Evolutionary conservation across 2,888 invertebrate species (phyloP).

Genomic region (Candidula unifasciata): DNA sequence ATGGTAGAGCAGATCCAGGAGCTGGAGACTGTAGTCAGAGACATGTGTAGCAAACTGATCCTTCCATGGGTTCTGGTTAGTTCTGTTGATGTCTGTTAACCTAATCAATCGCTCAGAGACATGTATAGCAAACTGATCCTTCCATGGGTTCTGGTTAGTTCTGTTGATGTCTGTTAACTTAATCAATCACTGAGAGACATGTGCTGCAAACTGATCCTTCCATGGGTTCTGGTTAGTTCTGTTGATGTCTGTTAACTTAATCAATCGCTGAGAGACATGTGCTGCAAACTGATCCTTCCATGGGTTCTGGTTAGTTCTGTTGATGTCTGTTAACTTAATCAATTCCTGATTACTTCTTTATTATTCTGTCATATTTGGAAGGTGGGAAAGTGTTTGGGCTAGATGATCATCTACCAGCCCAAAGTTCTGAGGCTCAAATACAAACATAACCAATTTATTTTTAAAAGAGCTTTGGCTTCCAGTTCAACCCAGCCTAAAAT

Average conservation of each 20-base stretch:
- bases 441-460: too few species aligned
- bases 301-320: neutral
- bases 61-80: slow-evolving; percentile 36
- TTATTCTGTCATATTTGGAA: too few species aligned
- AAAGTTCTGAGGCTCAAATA: too few species aligned
- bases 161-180: neutral
- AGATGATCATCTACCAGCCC: too few species aligned
- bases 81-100: neutral
- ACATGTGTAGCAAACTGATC: slow-evolving; percentile 8
- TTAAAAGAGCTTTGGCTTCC: too few species aligned
- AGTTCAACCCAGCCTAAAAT: too few species aligned
- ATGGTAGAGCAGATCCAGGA: neutral
- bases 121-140: neutral
- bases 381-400: too few species aligned
- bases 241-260: neutral
- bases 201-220: neutral
- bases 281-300: neutral
- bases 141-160: neutral
- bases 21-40: neutral
- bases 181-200: neutral
- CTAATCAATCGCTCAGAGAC: too few species aligned
- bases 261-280: neutral
- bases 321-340: too few species aligned
- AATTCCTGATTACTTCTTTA: too few species aligned
- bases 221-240: neutral